phyloP scores from a whole-genome alignment of 2,888 invertebrate species.

The Hecatera dysodea region DNA sequence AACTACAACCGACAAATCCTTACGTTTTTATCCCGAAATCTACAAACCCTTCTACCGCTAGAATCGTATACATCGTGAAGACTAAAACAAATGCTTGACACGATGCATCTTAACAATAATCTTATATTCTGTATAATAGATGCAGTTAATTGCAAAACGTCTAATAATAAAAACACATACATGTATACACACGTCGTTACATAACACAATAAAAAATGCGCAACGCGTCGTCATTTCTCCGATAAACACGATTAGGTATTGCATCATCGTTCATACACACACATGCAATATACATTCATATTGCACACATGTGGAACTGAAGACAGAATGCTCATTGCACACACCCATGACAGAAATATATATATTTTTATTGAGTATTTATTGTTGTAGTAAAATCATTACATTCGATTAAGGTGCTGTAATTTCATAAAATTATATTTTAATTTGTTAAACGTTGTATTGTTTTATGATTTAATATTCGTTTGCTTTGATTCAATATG shows the following conservation, averaged over 20 bases:
- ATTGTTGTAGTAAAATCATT: conserved; percentile 42
- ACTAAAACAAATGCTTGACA: conserved; percentile 19
- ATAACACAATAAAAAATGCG: conserved; percentile 82
- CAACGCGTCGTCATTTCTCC: conserved; percentile 82
- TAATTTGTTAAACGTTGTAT: conserved; percentile 36
- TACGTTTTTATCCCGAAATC: not conserved
- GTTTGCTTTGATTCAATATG: conserved; percentile 5
- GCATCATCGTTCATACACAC: conserved; percentile 78
- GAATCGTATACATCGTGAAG: conserved; percentile 25
- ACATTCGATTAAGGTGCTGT: conserved; percentile 19
- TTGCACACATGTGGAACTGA: conserved; percentile 42
- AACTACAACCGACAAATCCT: not conserved
- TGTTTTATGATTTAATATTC: conserved; percentile 7
- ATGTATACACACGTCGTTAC: conserved; percentile 64
- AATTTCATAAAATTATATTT: conserved; percentile 43
- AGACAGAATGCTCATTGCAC: conserved; percentile 46
- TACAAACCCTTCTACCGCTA: conserved; percentile 2
- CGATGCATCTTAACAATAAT: conserved; percentile 16
- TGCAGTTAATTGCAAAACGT: conserved; percentile 50
- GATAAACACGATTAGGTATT: conserved; percentile 86
- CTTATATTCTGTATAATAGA: conserved; percentile 21
- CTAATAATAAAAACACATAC: conserved; percentile 58
- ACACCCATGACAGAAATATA: conserved; percentile 38
- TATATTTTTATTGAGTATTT: conserved; percentile 58
- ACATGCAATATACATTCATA: conserved; percentile 50